Base-by-base conservation (phyloP, 2,888 invertebrate species). In the Crossocerus cetratus region DNA sequence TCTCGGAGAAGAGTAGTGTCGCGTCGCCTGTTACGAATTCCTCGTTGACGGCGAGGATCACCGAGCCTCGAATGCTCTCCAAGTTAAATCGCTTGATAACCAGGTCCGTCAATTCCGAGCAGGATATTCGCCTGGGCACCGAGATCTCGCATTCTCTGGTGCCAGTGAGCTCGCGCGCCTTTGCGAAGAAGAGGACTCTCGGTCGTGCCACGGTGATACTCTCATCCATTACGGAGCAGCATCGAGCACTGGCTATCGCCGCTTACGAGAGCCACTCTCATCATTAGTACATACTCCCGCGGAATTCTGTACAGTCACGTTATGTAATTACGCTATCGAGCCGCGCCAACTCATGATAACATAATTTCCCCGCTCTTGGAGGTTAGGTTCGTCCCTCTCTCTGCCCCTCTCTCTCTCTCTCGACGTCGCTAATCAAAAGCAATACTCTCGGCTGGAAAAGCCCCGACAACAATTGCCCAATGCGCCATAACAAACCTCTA, bases 141-240 rank as follows among this genome's bases (percentile, higher is more conserved):
- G 87, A 84, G 53, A 95, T 86, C 14, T 87, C 90, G 4, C 92
- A 91, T 86, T 94, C 93, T 58, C 91, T 91, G 45, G 92, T 91
- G 56, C 96, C 96, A 21, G 94, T 93, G 65, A 98, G 90, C 90
- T 98, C 98, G 86, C 96, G 94, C 49, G 97, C 95, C 92, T 95
- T 95, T 0, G 97, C 98, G 91, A 98, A 98, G 91, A 98, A 97
- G 84, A 97, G 90, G 70, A 98, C 86, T 89, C 93, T 94, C 57
- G 96, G 93, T 45, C 67, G 67, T 32, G 69, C 49, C 23, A 74
- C 55, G 11, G n/a, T 53, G 5, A 0, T 5, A 45, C 42, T 60
- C 13, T 66, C 44, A 66, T 65, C 75, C 78, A 82, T 82, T 67
- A 72, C 69, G 44, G 22, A 64, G 18, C 0, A 13, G 8, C 3